A percentile compares a stretch with the other conserved stretches of the same genome.
phyloP scores from a whole-genome alignment of 2,888 invertebrate genomes.

The Netelia melanura region DNA sequence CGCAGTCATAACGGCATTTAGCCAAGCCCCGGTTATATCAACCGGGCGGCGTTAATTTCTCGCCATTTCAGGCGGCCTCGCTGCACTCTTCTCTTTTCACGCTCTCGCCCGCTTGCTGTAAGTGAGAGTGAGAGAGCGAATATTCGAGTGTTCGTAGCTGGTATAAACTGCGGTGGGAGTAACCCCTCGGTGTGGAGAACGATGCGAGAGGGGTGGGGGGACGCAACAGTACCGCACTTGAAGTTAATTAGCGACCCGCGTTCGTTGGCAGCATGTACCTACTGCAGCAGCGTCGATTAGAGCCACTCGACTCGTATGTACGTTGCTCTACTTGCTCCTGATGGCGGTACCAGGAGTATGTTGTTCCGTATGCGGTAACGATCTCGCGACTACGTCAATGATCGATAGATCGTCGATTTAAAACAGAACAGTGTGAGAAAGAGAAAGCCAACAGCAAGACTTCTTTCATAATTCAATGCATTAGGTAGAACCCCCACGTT shows the following conservation, averaged over 20 bases:
- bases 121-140: constrained; percentile 19
- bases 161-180: constrained; percentile 41
- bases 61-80: constrained; percentile 42
- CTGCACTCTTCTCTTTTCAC: constrained; percentile 35
- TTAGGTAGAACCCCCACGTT: too few species aligned
- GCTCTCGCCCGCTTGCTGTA: constrained; percentile 33
- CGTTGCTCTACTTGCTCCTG: constrained; percentile 36
- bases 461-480: too few species aligned
- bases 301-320: constrained; percentile 38
- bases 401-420: constrained; percentile 27
- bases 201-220: constrained; percentile 27
- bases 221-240: constrained; percentile 62
- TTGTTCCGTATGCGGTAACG: constrained; percentile 29
- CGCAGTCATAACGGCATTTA: constrained; percentile 51
- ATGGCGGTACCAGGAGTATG: neutral
- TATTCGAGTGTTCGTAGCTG: constrained; percentile 49
- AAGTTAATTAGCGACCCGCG: constrained; percentile 63
- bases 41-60: constrained; percentile 59
- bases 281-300: constrained; percentile 59
- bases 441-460: constrained; percentile 11
- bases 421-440: constrained; percentile 14
- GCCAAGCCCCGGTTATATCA: constrained; percentile 39
- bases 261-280: constrained; percentile 38
- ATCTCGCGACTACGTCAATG: constrained; percentile 43
- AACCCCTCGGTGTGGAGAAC: constrained; percentile 14